These are phyloP conservation scores for Synergus japonicus DNA, from an alignment of 2,888 invertebrate species.

Conservation along the genomic window DNA sequence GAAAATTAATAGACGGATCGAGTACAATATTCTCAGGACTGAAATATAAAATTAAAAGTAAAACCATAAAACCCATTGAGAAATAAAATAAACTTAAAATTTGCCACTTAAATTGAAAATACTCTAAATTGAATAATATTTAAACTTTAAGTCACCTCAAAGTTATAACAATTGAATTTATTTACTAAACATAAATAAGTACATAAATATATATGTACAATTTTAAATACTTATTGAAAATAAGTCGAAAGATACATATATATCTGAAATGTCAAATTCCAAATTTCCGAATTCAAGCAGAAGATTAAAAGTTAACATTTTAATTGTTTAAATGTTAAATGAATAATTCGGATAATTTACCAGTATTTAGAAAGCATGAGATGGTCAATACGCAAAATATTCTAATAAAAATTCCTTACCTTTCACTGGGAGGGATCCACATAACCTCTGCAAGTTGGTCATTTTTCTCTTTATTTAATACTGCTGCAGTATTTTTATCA, in stretches of 20 bases:
- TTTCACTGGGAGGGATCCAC: conserved; percentile 61
- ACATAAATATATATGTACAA: background rate
- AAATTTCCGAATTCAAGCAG: background rate
- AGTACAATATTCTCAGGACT: background rate
- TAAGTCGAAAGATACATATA: background rate
- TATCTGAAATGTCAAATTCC: background rate
- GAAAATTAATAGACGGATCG: background rate
- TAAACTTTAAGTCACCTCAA: too few species aligned
- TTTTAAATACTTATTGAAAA: background rate
- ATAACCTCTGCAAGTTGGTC: conserved; percentile 69
- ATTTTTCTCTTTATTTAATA: conserved; percentile 76
- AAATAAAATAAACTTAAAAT: too few species aligned
- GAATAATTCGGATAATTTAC: background rate
- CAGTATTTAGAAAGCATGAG: background rate
- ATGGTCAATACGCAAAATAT: background rate
- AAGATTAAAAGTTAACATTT: background rate
- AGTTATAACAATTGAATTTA: too few species aligned
- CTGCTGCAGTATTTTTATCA: conserved; percentile 86
- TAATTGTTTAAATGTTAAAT: background rate
- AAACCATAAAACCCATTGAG: background rate
- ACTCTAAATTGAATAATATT: too few species aligned
- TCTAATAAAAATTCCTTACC: conserved; percentile 39
- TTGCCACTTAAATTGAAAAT: too few species aligned
- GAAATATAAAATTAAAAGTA: background rate
- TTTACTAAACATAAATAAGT: background rate